Base-by-base conservation (phyloP, 1,140 invertebrate species). In the Muscidifurax raptorellus region DNA sequence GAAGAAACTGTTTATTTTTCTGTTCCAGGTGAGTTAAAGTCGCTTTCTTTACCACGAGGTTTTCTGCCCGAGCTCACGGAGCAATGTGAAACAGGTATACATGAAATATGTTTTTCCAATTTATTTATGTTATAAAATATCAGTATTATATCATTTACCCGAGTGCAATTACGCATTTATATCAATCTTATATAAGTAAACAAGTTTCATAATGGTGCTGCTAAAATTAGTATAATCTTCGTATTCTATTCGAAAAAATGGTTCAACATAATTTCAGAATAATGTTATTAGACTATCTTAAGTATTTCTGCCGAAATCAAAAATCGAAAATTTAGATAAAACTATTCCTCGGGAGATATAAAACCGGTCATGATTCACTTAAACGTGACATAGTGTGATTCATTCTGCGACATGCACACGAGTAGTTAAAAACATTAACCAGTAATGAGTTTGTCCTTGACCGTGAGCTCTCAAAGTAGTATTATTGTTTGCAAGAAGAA, bases 21-120 rank as follows among this genome's bases (percentile, higher is more conserved):
- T 90, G 86, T 93, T 93, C 32, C 90, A 94, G 93, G 93, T 94
- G 92, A 94, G 93, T 93, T 90, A 22, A 94, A 93, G 86, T 93
- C 93, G 79, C 86, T 93, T 87, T 94, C 93, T n/a, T 87, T 94
- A 76, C 93, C 93, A n/a, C 88, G 93, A 84, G 90, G 90, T 79
- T 93, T 92, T 86, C 91, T 91, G 67, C 92, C 91, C 18, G 89
- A 91, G 78, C 85, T 88, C 59, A 67, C 86, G 74, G 69, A 88
- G 27, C 86, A 88, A 83, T 88, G 88, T 69, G 87, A 90, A 85
- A 84, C 90, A 91, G 91, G 91, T 92, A 92, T 77, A 36, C 13
- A 78, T 25, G 9, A 7, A 40, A 40, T 40, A 71, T 71, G n/a
- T 71, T 28, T 30, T 28, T 71, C 30, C 10, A 36, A 36, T 40